Evolutionary conservation across 2,113 vertebrate species (phyloP).

Genomic region (Fukomys damarensis): DNA sequence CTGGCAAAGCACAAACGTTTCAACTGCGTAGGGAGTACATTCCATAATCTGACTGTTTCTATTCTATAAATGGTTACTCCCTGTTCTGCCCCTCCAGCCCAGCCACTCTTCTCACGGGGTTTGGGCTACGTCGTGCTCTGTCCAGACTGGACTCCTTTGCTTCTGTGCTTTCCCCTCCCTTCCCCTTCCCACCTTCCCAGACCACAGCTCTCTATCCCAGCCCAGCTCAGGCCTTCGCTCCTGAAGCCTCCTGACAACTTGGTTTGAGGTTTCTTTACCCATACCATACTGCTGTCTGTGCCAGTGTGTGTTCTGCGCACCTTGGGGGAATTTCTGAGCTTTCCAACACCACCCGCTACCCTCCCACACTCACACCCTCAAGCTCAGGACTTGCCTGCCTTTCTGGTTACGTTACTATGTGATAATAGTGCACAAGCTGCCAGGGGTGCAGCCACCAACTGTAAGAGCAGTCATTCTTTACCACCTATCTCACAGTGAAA

Average conservation of each 20-base stretch:
- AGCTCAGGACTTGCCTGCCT: background rate
- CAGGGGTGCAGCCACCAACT: accelerated
- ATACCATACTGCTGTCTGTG: background rate
- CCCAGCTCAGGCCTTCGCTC: background rate
- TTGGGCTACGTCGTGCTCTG: background rate
- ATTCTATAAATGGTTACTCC: background rate
- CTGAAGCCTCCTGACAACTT: background rate
- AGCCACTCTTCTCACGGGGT: background rate
- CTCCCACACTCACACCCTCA: background rate
- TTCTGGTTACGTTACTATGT: background rate
- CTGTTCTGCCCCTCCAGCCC: background rate
- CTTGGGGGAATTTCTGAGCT: background rate
- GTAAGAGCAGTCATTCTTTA: background rate
- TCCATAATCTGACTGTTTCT: background rate
- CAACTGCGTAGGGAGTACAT: background rate
- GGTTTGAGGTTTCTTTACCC: background rate
- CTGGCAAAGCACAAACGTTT: background rate
- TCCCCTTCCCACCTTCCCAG: background rate
- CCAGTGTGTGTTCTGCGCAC: background rate
- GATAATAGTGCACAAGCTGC: background rate
- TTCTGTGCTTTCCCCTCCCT: background rate
- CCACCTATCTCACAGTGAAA: background rate
- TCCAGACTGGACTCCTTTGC: background rate
- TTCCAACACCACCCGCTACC: background rate
- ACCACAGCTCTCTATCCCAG: background rate